phyloP scores from a whole-genome alignment of 2,113 vertebrate species.

The Parus major region DNA sequence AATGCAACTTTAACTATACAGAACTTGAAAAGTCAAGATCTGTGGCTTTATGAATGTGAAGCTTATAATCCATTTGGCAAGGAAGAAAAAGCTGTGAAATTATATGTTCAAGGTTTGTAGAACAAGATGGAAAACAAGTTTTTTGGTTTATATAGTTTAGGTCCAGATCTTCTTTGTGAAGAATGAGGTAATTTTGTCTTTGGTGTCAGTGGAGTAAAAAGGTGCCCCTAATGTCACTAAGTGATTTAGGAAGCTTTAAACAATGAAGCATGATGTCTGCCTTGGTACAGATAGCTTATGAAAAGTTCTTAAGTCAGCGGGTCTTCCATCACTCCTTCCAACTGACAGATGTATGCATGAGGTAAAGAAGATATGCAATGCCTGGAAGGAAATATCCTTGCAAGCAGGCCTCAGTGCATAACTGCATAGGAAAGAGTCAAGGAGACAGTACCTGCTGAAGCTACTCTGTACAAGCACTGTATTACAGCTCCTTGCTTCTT shows the following conservation, averaged over 20 bases:
- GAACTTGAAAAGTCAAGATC: conserved; percentile 58
- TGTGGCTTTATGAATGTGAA: conserved; percentile 74
- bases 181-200: not conserved
- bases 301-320: not conserved
- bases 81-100: conserved; percentile 49
- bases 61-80: conserved; percentile 59
- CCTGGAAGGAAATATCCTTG: not conserved
- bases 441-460: not conserved
- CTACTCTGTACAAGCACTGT: not conserved
- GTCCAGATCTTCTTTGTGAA: not conserved
- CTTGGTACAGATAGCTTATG: not conserved
- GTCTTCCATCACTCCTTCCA: not conserved
- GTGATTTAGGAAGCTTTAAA: not conserved
- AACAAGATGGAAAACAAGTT: not conserved
- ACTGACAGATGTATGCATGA: not conserved
- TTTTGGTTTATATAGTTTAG: not conserved
- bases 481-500: not conserved
- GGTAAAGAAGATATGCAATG: not conserved
- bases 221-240: not conserved
- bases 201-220: not conserved
- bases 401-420: not conserved
- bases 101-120: conserved; percentile 71
- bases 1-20: conserved; percentile 62
- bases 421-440: not conserved
- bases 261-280: not conserved